Evolutionary conservation across 2,797 vertebrate species (phyloP).

Genomic region (Ctenosaura bakeri): DNA sequence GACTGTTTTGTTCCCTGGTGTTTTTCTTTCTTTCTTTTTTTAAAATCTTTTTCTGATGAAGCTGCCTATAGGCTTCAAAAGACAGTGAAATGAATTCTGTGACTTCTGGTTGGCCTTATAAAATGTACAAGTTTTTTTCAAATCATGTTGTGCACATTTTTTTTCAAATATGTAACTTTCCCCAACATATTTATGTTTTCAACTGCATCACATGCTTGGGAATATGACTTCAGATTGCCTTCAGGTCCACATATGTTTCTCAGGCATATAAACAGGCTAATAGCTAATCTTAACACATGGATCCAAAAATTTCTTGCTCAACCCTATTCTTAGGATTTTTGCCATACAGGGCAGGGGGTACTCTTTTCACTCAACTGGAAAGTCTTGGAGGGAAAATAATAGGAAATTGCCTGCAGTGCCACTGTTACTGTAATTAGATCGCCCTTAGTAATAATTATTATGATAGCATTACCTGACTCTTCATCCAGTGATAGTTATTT

Average conservation of each 20-base stretch:
- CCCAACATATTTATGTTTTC: background rate
- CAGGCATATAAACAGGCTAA: background rate
- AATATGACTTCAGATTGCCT: background rate
- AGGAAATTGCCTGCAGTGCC: background rate
- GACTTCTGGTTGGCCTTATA: background rate
- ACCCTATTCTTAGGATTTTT: background rate
- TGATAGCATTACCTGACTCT: background rate
- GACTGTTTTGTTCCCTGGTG: no score
- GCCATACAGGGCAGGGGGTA: background rate
- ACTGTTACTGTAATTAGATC: background rate
- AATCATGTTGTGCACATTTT: background rate
- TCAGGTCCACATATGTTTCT: background rate
- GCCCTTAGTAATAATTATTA: conserved; percentile 4
- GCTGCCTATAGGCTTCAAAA: no score
- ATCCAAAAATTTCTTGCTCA: background rate
- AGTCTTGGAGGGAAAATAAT: background rate
- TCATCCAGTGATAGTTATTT: background rate
- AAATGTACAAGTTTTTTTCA: background rate
- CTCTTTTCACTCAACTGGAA: background rate
- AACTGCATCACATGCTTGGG: background rate
- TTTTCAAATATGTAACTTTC: background rate
- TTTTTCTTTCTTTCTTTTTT: no score
- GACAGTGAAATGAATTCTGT: no score
- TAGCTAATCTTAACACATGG: background rate
- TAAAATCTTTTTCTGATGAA: no score